phyloP scores from a whole-genome alignment of 1,140 invertebrate species.

The Eriocheir sinensis region DNA sequence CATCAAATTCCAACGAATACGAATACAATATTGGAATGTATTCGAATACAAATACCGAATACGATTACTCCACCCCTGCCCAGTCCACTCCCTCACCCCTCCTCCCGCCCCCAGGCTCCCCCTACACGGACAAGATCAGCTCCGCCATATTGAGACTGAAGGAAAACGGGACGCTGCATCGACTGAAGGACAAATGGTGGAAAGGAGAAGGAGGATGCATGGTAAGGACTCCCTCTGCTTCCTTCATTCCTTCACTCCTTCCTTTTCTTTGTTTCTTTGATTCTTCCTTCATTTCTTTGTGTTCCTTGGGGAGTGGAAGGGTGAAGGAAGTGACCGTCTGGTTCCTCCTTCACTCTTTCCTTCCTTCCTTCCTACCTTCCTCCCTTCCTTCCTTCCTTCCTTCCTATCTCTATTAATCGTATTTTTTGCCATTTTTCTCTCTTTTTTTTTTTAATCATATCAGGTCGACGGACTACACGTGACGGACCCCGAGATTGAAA shows the following conservation, averaged over 20 bases:
- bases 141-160: slow-evolving; percentile 84
- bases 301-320: too few species aligned
- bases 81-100: too few species aligned
- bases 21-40: too few species aligned
- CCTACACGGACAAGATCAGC: slow-evolving; percentile 88
- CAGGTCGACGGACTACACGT: background rate
- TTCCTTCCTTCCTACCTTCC: background rate
- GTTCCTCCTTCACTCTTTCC: background rate
- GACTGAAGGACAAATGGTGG: slow-evolving; percentile 84
- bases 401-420: background rate
- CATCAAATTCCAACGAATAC: too few species aligned
- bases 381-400: background rate
- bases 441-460: background rate
- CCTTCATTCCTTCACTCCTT: background rate
- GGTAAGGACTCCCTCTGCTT: slow-evolving; percentile 65
- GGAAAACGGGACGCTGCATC: slow-evolving; percentile 83
- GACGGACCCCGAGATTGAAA: background rate
- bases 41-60: too few species aligned
- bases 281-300: too few species aligned
- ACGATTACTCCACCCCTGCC: too few species aligned
- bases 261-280: too few species aligned
- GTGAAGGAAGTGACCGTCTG: too few species aligned
- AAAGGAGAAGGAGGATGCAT: slow-evolving; percentile 80
- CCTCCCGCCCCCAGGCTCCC: slow-evolving; percentile 85
- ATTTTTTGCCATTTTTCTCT: background rate